phyloP scores from a whole-genome alignment of 2,113 vertebrate species.

The Tachysurus vachellii region DNA sequence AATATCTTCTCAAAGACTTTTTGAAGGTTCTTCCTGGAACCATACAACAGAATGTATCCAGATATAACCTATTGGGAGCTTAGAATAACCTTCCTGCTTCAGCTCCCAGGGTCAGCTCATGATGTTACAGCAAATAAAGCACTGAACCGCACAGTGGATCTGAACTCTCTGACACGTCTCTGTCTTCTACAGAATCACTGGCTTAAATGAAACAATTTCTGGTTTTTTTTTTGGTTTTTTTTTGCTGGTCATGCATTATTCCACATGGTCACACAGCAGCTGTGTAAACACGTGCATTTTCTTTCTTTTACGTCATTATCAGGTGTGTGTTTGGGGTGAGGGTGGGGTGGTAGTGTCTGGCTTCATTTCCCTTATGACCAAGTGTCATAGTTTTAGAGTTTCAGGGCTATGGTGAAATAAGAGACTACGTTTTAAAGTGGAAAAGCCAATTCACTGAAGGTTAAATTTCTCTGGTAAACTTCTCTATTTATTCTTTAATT shows the following conservation, averaged over 20 bases:
- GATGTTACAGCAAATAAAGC: not conserved
- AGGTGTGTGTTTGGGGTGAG: not conserved
- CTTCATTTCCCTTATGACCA: not conserved
- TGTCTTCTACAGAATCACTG: not conserved
- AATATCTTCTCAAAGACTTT: not conserved
- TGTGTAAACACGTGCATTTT: constrained; percentile 26
- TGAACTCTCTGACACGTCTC: not conserved
- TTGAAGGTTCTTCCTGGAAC: not conserved
- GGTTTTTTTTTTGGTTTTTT: not conserved
- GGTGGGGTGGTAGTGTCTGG: not conserved
- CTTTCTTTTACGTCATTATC: not conserved
- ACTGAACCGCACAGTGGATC: not conserved
- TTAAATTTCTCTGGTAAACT: not conserved
- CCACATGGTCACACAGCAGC: constrained; percentile 9
- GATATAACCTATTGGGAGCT: too few species aligned
- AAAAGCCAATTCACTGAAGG: not conserved
- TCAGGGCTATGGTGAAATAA: too few species aligned
- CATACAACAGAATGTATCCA: not conserved
- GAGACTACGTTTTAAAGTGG: not conserved
- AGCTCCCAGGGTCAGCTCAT: not conserved
- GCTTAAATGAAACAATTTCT: not conserved
- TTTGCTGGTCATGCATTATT: not conserved
- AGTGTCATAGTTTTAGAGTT: not conserved
- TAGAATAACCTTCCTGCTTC: not conserved
- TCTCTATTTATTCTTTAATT: not conserved